Evolutionary conservation across 2,797 vertebrate genomes (phyloP), one percentile per base, ranked within the genome.

Genomic region (Chaetophractus vellerosus): DNA sequence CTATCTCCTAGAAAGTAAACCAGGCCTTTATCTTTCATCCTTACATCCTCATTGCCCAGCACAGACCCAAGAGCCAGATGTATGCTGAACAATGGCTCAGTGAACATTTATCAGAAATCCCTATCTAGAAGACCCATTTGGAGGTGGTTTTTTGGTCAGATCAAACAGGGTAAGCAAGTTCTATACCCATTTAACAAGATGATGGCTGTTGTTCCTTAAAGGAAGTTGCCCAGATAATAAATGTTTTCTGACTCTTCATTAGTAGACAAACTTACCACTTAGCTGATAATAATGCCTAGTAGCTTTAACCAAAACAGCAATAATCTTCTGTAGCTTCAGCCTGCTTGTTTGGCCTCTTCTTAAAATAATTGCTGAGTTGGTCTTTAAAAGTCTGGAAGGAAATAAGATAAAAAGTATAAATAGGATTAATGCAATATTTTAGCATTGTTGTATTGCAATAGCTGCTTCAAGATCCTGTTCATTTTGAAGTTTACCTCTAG

Each of bases 341-440:
- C 72, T 88, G 92, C 90, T 96, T 55, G 15, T 78, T 95, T 79
- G 78, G 61, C 91, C 87, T 87, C 88, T 78, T 75, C 90, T 97
- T 96, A 86, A 96, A 95, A 81, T 68, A 52, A 84, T 93, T 97
- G 88, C 79, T 28, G 1, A 96, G 79, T 59, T 94, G 59, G 78
- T 87, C 69, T 90, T 97, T 94, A 68, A 88, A 96, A 59, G 78
- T 88, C 68, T 72, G 92, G 81, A 76, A 94, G 92, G 84, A 95
- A 97, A 96, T 92, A 94, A 91, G 95, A 96, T 97, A 76, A 96
- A 95, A 94, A 57, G 91, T 82, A 83, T 95, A 93, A 94, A 90
- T 5, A 82, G 93, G 84, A 93, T 96, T 94, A 88, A 90, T 33
- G 82, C 74, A 90, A 86, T 68, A 80, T 82, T 88, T 93, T 76